Conservation (phyloP, 2,888 invertebrate species). For the Melanargia galathea region DNA sequence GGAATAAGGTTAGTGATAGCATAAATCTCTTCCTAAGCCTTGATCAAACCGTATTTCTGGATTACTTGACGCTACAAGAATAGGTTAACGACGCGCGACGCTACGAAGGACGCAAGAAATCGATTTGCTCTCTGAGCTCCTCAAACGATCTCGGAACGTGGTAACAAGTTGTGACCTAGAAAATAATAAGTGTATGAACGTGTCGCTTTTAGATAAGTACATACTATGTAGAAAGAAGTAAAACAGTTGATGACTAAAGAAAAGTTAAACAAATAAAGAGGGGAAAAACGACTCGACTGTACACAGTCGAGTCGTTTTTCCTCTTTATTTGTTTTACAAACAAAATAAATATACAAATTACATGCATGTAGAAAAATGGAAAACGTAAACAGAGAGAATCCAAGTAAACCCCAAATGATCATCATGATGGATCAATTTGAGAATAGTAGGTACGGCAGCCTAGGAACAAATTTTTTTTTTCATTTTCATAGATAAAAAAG, state of each 20-base stretch:
- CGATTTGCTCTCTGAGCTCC: slow-evolving; percentile 16
- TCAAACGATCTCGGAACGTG: slow-evolving; percentile 1
- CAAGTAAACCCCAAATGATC: no score
- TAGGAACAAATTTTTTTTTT: no score
- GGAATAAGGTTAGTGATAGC: not conserved
- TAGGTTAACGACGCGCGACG: slow-evolving; percentile 9
- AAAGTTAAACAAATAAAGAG: no score
- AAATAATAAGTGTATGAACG: slow-evolving; percentile 17
- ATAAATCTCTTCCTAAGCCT: slow-evolving; percentile 11
- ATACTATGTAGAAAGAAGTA: not conserved
- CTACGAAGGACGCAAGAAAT: slow-evolving; percentile 17
- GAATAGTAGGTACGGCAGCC: no score
- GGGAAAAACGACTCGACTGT: no score
- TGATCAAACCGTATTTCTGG: slow-evolving; percentile 5
- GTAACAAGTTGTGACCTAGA: slow-evolving; percentile 22
- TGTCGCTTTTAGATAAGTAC: not conserved
- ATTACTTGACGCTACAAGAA: slow-evolving; percentile 6
- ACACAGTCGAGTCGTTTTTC: no score
- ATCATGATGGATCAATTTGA: no score
- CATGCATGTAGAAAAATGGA: no score
- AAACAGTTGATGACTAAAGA: not conserved
- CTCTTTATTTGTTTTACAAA: no score
- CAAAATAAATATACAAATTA: no score
- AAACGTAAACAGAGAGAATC: no score
- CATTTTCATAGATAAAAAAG: no score